These are phyloP conservation scores for Eumacrocentrus americanus DNA, from an alignment of 2,888 invertebrate genomes.

Conservation along the genomic window DNA sequence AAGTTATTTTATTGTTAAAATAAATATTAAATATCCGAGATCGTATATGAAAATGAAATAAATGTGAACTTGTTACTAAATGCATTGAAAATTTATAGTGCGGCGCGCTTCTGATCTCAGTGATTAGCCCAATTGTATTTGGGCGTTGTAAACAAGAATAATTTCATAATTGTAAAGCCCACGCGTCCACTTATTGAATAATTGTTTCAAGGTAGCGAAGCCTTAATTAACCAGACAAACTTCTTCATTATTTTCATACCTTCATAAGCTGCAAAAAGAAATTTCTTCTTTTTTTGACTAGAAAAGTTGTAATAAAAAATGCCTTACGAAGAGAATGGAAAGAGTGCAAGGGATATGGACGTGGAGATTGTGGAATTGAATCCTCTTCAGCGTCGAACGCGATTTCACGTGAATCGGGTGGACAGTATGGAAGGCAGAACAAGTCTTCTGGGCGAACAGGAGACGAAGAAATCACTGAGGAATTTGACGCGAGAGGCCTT, in stretches of 20 bases:
- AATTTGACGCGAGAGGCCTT: constrained; percentile 85
- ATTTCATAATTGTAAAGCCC: constrained; percentile 55
- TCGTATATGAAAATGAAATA: too few relatives aligned
- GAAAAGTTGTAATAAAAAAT: constrained; percentile 33
- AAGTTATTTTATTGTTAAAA: too few relatives aligned
- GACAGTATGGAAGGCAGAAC: constrained; percentile 63
- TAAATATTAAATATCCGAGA: too few relatives aligned
- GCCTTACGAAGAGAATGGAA: constrained; percentile 52
- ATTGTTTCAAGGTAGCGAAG: constrained; percentile 45
- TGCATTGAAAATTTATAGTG: not conserved
- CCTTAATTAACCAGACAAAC: constrained; percentile 26
- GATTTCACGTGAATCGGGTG: constrained; percentile 70
- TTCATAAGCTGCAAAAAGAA: not conserved
- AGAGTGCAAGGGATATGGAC: constrained; percentile 44
- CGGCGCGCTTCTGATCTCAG: not conserved
- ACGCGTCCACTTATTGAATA: constrained; percentile 49
- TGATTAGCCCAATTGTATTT: constrained; percentile 28
- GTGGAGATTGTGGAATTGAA: constrained; percentile 57
- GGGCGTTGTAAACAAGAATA: constrained; percentile 48
- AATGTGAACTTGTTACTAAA: not conserved
- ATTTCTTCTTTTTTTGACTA: not conserved
- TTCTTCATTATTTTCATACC: not conserved
- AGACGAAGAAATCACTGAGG: constrained; percentile 54
- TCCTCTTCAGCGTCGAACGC: constrained; percentile 62
- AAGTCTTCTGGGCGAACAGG: constrained; percentile 57